Evolutionary conservation across 2,888 invertebrate genomes (phyloP).

Genomic region (Cephus runcator): DNA sequence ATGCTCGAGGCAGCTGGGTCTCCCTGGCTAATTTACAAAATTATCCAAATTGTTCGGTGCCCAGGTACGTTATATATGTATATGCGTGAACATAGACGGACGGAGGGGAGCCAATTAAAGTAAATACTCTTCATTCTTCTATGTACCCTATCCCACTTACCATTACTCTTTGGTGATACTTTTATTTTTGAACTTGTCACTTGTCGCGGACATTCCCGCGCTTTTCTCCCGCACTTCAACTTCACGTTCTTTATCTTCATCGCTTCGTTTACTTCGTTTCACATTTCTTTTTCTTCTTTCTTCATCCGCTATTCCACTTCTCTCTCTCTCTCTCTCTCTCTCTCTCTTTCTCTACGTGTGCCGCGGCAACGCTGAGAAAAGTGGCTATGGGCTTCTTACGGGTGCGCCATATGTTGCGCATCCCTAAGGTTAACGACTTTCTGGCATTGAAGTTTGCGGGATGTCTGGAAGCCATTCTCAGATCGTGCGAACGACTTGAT

Average conservation of each 20-base stretch:
- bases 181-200: background rate
- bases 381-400: conserved; percentile 2
- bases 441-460: conserved; percentile 35
- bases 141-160: background rate
- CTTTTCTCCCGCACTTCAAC: conserved; percentile 12
- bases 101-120: background rate
- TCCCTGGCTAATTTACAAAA: background rate
- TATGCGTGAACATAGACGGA: background rate
- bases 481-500: background rate
- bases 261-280: background rate
- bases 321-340: background rate
- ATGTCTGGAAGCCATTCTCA: background rate
- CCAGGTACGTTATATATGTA: background rate
- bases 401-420: conserved; percentile 35
- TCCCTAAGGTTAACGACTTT: conserved; percentile 44
- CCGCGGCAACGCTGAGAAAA: background rate
- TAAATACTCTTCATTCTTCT: background rate
- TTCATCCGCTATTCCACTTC: background rate
- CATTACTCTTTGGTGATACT: background rate
- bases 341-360: background rate
- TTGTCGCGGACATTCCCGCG: background rate
- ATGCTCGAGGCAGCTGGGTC: background rate
- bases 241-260: background rate
- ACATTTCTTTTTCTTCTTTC: background rate
- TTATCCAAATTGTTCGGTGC: background rate